phyloP scores from a whole-genome alignment of 2,888 invertebrate genomes.

The Limnephilus marmoratus region DNA sequence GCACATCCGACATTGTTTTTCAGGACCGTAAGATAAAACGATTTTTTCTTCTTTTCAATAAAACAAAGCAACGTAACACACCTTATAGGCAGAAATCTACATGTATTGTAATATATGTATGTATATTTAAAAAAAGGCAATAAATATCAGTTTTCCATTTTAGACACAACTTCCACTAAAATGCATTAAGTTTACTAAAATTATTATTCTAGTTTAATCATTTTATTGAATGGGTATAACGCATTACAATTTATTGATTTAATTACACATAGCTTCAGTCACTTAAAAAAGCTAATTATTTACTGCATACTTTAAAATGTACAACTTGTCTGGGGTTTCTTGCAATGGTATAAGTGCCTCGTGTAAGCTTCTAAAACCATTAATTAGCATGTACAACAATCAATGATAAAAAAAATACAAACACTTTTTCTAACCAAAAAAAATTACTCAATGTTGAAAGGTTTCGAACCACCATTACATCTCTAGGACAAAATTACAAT shows the following conservation, averaged over 20 bases:
- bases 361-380: background rate
- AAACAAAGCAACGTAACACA: slow-evolving; percentile 2
- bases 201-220: background rate
- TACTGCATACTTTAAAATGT: background rate
- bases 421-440: background rate
- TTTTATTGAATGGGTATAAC: background rate
- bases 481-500: background rate
- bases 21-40: background rate
- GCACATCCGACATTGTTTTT: no score
- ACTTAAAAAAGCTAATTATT: background rate
- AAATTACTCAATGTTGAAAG: background rate
- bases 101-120: background rate
- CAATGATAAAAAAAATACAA: background rate
- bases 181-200: background rate
- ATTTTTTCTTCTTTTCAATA: background rate
- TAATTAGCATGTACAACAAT: background rate
- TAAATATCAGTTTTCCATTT: background rate
- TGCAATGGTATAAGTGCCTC: background rate
- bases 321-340: background rate
- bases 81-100: background rate
- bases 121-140: background rate
- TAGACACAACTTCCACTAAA: background rate
- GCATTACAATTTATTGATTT: background rate
- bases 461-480: background rate
- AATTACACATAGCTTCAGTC: background rate